Conservation (phyloP, 2,888 invertebrate genomes). For the Polymixis flavicincta region DNA sequence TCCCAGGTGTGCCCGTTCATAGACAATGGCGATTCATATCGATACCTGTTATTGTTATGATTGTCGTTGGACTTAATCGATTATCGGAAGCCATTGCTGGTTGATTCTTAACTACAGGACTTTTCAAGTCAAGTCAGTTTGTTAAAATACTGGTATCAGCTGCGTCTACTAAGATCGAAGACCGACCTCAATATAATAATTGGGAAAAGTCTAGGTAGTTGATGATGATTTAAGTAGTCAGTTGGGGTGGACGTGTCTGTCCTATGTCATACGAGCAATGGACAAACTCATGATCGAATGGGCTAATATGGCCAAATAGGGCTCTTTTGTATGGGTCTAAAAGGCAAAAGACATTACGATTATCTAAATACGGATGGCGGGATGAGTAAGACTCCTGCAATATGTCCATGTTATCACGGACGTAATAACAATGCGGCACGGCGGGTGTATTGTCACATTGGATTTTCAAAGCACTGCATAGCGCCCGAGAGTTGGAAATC, state of each 20-base stretch:
- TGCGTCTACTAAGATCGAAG: too few species aligned
- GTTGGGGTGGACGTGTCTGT: not conserved
- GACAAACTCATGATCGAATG: not conserved
- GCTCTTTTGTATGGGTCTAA: not conserved
- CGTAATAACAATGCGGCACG: too few species aligned
- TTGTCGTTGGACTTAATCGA: constrained; percentile 18
- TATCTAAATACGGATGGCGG: not conserved
- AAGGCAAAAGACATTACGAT: not conserved
- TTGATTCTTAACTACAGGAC: not conserved
- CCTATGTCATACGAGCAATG: not conserved
- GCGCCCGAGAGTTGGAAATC: too few species aligned
- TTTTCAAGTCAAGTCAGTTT: not conserved
- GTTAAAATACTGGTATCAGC: too few species aligned
- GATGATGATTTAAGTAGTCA: too few species aligned
- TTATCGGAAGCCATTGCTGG: not conserved
- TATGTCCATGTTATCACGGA: too few species aligned
- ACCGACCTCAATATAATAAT: too few species aligned
- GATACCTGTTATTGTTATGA: constrained; percentile 7
- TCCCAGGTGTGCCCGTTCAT: constrained; percentile 41
- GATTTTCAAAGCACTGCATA: too few species aligned
- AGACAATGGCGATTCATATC: constrained; percentile 38
- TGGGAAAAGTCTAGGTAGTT: too few species aligned
- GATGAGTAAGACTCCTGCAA: not conserved
- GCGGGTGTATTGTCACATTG: too few species aligned
- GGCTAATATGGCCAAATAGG: too few species aligned